These are phyloP conservation scores for Felis chaus DNA, from an alignment of 2,113 vertebrate species.

Conservation along the genomic window DNA sequence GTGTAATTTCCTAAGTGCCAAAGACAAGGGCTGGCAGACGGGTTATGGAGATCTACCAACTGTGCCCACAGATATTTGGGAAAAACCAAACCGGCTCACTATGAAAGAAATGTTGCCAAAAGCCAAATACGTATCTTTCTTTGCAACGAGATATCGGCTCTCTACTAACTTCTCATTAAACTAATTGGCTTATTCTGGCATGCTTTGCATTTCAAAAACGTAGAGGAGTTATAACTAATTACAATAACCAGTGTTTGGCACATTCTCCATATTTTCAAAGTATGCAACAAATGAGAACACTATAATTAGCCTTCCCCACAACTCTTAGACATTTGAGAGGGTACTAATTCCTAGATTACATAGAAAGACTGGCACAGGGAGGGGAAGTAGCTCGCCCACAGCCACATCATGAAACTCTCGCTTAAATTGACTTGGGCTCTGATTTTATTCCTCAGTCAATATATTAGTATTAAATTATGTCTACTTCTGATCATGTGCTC, in stretches of 20 bases:
- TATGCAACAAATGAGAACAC: not conserved
- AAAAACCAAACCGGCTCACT: not conserved
- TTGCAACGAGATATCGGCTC: not conserved
- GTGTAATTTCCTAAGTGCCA: not conserved
- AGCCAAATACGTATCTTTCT: not conserved
- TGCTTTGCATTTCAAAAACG: slow-evolving; percentile 37
- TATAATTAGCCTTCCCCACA: not conserved
- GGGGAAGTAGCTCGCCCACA: not conserved
- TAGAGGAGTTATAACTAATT: not conserved
- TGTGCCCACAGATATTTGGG: not conserved
- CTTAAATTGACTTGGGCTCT: not conserved
- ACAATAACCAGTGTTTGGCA: not conserved
- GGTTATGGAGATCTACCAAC: not conserved
- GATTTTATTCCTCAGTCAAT: slow-evolving; percentile 4
- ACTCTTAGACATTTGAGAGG: not conserved
- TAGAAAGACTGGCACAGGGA: not conserved
- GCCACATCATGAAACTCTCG: not conserved
- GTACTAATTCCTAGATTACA: not conserved
- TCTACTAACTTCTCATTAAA: not conserved
- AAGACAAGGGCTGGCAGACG: not conserved
- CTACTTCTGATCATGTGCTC: slow-evolving; percentile 20
- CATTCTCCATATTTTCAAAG: slow-evolving; percentile 26
- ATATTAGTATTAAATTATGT: slow-evolving; percentile 8
- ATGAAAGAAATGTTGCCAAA: not conserved
- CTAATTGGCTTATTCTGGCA: not conserved